Base-by-base conservation (phyloP, 2,797 vertebrate genomes). In the Smutsia temminckii region DNA sequence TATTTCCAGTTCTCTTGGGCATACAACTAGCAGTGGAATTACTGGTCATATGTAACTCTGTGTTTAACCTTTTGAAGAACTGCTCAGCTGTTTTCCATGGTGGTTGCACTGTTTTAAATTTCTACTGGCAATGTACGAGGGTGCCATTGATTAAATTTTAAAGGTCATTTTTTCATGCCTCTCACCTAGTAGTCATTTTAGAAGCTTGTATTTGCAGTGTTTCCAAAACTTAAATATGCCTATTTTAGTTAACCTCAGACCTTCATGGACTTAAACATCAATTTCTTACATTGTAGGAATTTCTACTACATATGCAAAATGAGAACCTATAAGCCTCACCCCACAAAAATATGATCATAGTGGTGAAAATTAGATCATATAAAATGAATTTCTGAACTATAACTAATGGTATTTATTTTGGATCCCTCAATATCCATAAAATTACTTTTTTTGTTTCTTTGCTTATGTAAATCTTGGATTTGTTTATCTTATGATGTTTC, bases 211-310 rank as follows among this genome's bases (percentile, higher is more conserved):
- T 49, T 80, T 93, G 23, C 37, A 69, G 25, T 75, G 91, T 93
- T 75, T 87, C 27, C 4, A 77, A 77, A 90, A 51, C 21, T 80
- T 84, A 87, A 87, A 88, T 95, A 80, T 87, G 21, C 37, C 20
- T 63, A 4, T 84, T 95, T 42, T 88, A 27, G 49, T 78, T 94
- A 49, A 96, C 74, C 83, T 91, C 92, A 85, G 84, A 63, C 32
- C 59, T 96, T 81, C 59, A 23, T 92, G 71, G 74, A 61, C 42
- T 59, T 96, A 29, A 93, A 85, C 29, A 78, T 61, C 64, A 85
- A 69, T 80, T 84, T 93, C 53, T 95, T 93, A 74, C 49, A 2
- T 89, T 87, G 37, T 87, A 63, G 34, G 29, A 96, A 87, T 94
- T 93, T 85, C 14, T 86, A 46, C 68, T 18, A 53, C 25, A 53